Evolutionary conservation across 53 echinoderm and acorn worm genomes (phyloP).

Genomic region (Holothuria scabra): DNA sequence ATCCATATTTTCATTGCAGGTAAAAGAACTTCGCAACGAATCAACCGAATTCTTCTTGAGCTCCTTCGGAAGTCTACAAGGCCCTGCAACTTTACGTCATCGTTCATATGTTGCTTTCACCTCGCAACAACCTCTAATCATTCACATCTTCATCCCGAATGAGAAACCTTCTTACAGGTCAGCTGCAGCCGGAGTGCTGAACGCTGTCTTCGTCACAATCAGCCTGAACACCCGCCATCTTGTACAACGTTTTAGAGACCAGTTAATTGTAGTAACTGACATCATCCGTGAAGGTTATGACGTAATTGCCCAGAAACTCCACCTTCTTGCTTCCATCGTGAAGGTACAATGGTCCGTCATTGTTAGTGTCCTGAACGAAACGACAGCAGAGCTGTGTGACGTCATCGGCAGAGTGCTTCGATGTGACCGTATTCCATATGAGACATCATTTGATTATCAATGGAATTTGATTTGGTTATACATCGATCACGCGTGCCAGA

Average conservation of each 20-base stretch:
- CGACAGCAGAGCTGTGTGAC: too few relatives aligned
- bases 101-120: constrained; percentile 3
- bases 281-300: background rate
- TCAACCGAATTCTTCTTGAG: background rate
- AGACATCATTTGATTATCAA: constrained; percentile 2
- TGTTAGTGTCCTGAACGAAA: background rate
- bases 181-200: too few relatives aligned
- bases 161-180: too few relatives aligned
- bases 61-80: background rate
- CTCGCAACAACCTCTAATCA: background rate
- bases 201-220: too few relatives aligned
- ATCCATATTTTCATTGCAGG: background rate
- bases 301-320: too few relatives aligned
- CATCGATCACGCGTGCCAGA: too few relatives aligned
- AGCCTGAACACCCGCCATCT: too few relatives aligned
- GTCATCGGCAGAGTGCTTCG: background rate
- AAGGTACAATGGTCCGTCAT: background rate
- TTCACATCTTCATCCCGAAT: background rate
- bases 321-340: background rate
- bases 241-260: too few relatives aligned
- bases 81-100: background rate
- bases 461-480: background rate
- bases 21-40: background rate
- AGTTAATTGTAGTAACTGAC: background rate
- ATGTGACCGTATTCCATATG: constrained; percentile 3